Percentiles rank a stretch among this genome's conserved stretches.
These are phyloP conservation scores for Glyphotaelius pellucidus DNA, from an alignment of 2,888 invertebrate genomes.

Conservation along the genomic window DNA sequence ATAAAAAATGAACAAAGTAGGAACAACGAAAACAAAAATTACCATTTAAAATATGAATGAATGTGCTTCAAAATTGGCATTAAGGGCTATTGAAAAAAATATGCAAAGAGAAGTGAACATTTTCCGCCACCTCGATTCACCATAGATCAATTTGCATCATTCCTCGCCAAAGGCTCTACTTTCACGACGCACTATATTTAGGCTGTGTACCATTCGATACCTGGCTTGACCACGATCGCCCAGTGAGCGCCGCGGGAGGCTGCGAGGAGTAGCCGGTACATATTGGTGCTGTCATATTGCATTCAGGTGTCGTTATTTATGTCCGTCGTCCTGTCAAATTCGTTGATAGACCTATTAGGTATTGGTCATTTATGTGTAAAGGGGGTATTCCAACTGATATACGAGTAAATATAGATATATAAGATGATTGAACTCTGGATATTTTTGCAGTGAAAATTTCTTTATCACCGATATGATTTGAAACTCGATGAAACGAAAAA, in stretches of 20 bases:
- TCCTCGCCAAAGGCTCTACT: not conserved
- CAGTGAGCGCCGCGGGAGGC: not conserved
- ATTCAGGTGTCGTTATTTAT: not conserved
- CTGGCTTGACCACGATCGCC: not conserved
- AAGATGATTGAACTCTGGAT: too few relatives aligned
- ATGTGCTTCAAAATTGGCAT: too few relatives aligned
- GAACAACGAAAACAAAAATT: too few relatives aligned
- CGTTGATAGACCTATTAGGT: not conserved
- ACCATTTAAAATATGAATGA: too few relatives aligned
- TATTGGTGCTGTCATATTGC: not conserved
- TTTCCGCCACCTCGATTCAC: not conserved
- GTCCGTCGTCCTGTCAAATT: not conserved
- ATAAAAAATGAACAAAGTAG: too few relatives aligned
- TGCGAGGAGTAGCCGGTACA: not conserved
- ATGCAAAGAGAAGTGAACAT: not conserved
- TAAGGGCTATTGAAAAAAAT: not conserved
- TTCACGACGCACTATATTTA: not conserved
- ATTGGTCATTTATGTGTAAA: not conserved
- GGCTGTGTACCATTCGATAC: not conserved
- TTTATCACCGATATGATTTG: too few relatives aligned
- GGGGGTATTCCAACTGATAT: too few relatives aligned
- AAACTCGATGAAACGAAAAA: too few relatives aligned
- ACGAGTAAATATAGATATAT: too few relatives aligned
- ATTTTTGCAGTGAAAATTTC: too few relatives aligned
- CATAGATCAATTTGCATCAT: not conserved